These are phyloP conservation scores for Phodopus roborovskii DNA, from an alignment of 2,113 vertebrate species.

Conservation along the genomic window DNA sequence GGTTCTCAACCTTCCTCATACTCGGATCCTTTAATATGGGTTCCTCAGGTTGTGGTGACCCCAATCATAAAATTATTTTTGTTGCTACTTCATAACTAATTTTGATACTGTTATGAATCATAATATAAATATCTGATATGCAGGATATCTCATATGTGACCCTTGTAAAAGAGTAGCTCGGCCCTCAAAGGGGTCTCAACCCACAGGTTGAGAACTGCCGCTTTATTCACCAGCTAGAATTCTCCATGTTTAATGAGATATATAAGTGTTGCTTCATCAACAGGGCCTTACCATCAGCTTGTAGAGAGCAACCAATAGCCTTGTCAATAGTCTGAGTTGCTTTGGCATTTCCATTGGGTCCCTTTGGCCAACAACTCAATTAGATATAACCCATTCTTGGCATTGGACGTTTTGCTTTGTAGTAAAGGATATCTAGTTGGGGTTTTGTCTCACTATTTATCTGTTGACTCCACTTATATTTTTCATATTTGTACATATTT, in stretches of 20 bases:
- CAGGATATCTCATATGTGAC: neutral
- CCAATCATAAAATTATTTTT: neutral
- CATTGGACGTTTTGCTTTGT: neutral
- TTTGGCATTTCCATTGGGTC: neutral
- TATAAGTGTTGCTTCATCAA: neutral
- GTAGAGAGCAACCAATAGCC: neutral
- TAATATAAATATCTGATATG: neutral
- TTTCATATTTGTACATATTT: neutral
- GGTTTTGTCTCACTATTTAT: neutral
- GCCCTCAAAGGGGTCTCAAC: neutral
- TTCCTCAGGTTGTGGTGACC: neutral
- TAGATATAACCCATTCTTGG: neutral
- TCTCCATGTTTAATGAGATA: neutral
- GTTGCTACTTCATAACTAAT: neutral
- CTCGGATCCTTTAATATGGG: neutral
- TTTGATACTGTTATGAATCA: neutral
- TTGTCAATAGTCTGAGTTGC: neutral
- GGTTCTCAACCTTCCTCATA: neutral
- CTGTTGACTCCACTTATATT: neutral
- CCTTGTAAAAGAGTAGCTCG: neutral
- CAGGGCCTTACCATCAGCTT: neutral
- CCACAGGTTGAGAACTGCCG: neutral
- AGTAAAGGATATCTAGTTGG: neutral
- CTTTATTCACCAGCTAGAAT: neutral
- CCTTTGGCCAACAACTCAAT: neutral